Evolutionary conservation across 2,888 invertebrate species (phyloP).

Genomic region (Colletes collaris): DNA sequence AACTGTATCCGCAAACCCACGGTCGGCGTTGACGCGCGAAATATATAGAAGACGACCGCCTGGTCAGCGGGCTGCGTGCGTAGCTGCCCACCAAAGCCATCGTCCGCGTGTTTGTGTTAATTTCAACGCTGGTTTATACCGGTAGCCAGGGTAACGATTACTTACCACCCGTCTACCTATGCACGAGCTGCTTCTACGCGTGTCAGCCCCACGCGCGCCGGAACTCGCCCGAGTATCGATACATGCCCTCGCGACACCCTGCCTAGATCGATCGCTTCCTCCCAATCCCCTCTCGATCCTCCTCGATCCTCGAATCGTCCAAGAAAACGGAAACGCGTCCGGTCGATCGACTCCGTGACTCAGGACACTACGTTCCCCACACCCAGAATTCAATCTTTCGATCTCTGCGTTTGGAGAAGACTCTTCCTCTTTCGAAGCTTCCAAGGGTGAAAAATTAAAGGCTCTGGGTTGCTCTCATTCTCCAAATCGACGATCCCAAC

Average conservation of each 20-base stretch:
- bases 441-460: too few species aligned
- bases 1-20: constrained; percentile 60
- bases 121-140: constrained; percentile 68
- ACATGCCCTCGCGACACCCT: neutral
- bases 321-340: too few species aligned
- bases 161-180: constrained; percentile 51
- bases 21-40: constrained; percentile 64
- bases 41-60: constrained; percentile 32
- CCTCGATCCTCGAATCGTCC: too few species aligned
- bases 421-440: too few species aligned
- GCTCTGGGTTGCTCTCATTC: too few species aligned
- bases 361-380: too few species aligned
- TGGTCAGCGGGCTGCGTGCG: neutral
- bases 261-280: too few species aligned
- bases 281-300: neutral
- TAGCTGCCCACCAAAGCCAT: constrained; percentile 36
- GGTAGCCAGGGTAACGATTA: constrained; percentile 70
- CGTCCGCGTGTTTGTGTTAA: constrained; percentile 57
- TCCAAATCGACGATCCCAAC: too few species aligned
- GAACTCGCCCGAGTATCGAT: constrained; percentile 9
- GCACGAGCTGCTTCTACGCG: neutral
- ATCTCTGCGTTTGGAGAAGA: too few species aligned
- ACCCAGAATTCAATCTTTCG: too few species aligned
- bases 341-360: too few species aligned
- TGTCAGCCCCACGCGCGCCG: neutral